Evolutionary conservation across 2,888 invertebrate species (phyloP).

Genomic region (Tetragonula carbonaria): DNA sequence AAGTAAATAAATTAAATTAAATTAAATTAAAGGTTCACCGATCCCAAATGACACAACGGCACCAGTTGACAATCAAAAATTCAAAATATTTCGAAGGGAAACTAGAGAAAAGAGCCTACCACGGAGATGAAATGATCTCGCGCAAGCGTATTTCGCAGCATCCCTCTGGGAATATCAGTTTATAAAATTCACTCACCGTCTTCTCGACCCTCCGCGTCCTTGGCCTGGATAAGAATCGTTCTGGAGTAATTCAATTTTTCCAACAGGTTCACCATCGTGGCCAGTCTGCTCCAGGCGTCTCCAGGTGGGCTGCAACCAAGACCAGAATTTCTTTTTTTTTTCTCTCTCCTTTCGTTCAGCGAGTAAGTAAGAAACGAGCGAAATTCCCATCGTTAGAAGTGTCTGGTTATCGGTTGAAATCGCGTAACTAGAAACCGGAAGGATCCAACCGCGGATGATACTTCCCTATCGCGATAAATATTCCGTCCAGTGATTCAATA

Average conservation of each 20-base stretch:
- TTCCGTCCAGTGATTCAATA: slow-evolving; percentile 50
- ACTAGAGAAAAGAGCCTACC: no score
- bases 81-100: no score
- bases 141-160: background rate
- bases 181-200: slow-evolving; percentile 74
- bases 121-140: background rate
- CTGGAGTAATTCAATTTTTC: slow-evolving; percentile 87
- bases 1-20: background rate
- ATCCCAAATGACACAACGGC: no score
- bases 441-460: slow-evolving; percentile 53
- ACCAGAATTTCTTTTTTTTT: background rate
- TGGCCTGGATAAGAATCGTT: slow-evolving; percentile 84
- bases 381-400: slow-evolving; percentile 36
- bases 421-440: slow-evolving; percentile 66
- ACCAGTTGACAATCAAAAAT: no score
- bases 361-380: slow-evolving; percentile 10
- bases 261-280: slow-evolving; percentile 90
- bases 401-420: slow-evolving; percentile 40
- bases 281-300: slow-evolving; percentile 92
- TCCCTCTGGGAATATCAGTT: background rate
- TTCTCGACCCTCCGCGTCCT: slow-evolving; percentile 79
- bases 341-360: background rate
- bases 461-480: slow-evolving; percentile 42
- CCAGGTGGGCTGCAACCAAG: slow-evolving; percentile 86
- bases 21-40: no score